These are phyloP conservation scores for Campoletis sonorensis DNA, from an alignment of 1,140 invertebrate genomes.

Conservation along the genomic window DNA sequence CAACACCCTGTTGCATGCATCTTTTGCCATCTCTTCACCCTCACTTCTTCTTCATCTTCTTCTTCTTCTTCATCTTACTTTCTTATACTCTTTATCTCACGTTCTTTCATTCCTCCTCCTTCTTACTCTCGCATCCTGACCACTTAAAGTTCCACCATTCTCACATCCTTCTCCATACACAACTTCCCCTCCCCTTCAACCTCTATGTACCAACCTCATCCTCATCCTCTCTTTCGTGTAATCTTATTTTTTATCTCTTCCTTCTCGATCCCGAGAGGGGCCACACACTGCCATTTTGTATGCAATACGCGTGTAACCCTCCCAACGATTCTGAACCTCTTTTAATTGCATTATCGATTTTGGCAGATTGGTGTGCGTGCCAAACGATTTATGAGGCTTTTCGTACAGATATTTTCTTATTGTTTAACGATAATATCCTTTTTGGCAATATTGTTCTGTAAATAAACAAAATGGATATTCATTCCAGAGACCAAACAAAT, in stretches of 20 bases:
- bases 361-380: not conserved
- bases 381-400: not conserved
- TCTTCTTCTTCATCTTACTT: slow-evolving; percentile 30
- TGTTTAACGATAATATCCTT: not conserved
- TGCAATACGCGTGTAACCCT: slow-evolving; percentile 1
- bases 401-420: not conserved
- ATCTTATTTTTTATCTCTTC: slow-evolving; percentile 36
- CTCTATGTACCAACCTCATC: slow-evolving; percentile 1
- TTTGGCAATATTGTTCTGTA: too few species aligned
- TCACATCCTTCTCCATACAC: slow-evolving; percentile 34
- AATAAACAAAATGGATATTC: too few species aligned
- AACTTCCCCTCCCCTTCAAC: not conserved
- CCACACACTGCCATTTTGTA: slow-evolving; percentile 26
- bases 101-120: slow-evolving; percentile 56
- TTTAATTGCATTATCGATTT: slow-evolving; percentile 23
- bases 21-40: slow-evolving; percentile 19
- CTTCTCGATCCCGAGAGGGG: not conserved
- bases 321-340: not conserved
- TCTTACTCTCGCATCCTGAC: slow-evolving; percentile 52
- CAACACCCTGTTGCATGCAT: slow-evolving; percentile 43
- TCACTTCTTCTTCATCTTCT: not conserved
- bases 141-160: slow-evolving; percentile 42
- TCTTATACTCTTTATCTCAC: slow-evolving; percentile 44
- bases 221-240: slow-evolving; percentile 32
- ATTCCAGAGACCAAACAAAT: not conserved